Evolutionary conservation across 2,113 vertebrate species (phyloP).

Genomic region (Nerophis ophidion): DNA sequence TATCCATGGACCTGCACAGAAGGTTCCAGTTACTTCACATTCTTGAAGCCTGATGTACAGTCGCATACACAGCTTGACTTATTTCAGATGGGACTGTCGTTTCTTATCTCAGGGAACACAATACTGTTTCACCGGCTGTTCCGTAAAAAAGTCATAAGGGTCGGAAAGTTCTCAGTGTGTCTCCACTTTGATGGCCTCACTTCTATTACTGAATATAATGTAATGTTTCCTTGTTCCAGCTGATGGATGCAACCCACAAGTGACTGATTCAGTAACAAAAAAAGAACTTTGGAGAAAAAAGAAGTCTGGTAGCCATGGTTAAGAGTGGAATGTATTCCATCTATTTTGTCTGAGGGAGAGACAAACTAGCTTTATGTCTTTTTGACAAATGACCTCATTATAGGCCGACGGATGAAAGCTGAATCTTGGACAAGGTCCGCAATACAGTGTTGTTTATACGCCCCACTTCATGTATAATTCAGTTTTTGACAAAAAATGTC

Average conservation of each 20-base stretch:
- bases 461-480: too few species aligned
- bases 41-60: constrained; percentile 23
- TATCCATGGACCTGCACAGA: constrained; percentile 17
- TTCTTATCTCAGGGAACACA: not conserved
- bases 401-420: not conserved
- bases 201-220: not conserved
- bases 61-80: constrained; percentile 18
- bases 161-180: constrained; percentile 8
- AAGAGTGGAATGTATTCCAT: constrained; percentile 6
- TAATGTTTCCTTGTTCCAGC: not conserved
- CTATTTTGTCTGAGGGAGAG: constrained; percentile 16
- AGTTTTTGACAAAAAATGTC: too few species aligned
- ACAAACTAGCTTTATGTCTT: constrained; percentile 15
- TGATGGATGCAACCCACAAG: constrained; percentile 14
- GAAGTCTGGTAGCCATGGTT: not conserved
- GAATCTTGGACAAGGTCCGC: not conserved
- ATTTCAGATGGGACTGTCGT: constrained; percentile 23
- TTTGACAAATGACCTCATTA: constrained; percentile 5
- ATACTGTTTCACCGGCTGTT: constrained; percentile 14
- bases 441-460: not conserved
- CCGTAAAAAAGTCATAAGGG: constrained; percentile 6
- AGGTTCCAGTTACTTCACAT: constrained; percentile 33
- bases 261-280: constrained; percentile 14
- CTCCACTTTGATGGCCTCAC: constrained; percentile 7
- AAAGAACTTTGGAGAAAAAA: not conserved